Evolutionary conservation across 2,888 invertebrate species (phyloP), one percentile per base, ranked within the genome.

Genomic region (Oxystoma pomonae): DNA sequence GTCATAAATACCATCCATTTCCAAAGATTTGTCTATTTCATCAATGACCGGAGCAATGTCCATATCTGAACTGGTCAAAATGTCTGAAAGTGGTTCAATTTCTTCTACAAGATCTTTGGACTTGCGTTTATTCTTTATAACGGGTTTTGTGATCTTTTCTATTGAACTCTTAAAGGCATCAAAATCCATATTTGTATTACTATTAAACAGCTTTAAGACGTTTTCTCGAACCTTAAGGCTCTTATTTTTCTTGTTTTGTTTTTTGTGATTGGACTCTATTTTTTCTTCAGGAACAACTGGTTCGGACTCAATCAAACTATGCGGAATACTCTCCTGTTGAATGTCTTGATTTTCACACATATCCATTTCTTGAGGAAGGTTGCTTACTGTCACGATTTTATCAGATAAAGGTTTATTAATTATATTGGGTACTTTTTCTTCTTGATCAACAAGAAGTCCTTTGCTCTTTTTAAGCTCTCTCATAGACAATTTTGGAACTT

Each of bases 1-100:
- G 50, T 67, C 67, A 57, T 68, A 69, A 18, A 69, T 60, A 53
- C 61, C 64, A n/a, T 62, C 59, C 55, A 9, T 61, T 63, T 68
- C 68, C 16, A 68, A 52, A 1, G 68, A 68, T 51, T 68, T 68
- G 49, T 68, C 66, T 19, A 68, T 68, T 65, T 68, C 68, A 52
- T 68, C 68, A 16, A 68, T 58, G 1, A 68, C 68, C 7, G 68
- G 68, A 16, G 68, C 66, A 35, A 68, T 68, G 51, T 68, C 68
- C 63, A 68, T 63, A 55, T 66, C 66, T 9, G 68, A 68, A 56
- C 65, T 66, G 16, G 57, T 65, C 17, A 68, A 66, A 22, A 68
- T 68, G 16, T 68, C 65, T 1, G 61, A 58, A 16, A 68, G 58
- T 18, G 68, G 68, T 20, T 55, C 58, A n/a, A 67, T 65, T 17